A percentile compares a stretch with the other conserved stretches of the same genome.
phyloP scores from a whole-genome alignment of 1,140 invertebrate species.

The Ephestia elutella region DNA sequence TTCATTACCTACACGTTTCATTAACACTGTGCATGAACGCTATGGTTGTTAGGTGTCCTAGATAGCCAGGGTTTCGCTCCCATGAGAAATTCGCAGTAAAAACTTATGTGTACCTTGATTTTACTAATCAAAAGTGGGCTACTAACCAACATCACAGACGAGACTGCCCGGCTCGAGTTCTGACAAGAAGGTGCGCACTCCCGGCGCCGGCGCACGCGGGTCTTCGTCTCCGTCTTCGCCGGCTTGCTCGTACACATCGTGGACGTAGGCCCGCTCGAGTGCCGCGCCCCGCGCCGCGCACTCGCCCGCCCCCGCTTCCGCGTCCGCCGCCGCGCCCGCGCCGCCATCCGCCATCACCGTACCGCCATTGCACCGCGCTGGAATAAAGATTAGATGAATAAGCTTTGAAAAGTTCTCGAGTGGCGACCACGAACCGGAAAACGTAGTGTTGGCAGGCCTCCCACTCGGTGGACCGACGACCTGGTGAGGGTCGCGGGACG shows the following conservation, averaged over 20 bases:
- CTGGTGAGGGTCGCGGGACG: too few species aligned
- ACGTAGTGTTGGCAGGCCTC: too few species aligned
- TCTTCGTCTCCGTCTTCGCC: constrained; percentile 78
- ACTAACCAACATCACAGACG: constrained; percentile 93
- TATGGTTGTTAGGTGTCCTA: too few species aligned
- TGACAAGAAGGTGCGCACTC: constrained; percentile 89
- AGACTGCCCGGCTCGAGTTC: constrained; percentile 92
- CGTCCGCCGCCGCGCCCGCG: constrained; percentile 27
- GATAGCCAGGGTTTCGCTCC: too few species aligned
- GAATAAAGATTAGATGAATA: neutral
- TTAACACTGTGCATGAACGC: too few species aligned
- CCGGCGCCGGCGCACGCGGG: constrained; percentile 86
- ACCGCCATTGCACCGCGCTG: constrained; percentile 55
- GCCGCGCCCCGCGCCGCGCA: constrained; percentile 78
- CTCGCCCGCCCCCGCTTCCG: constrained; percentile 47
- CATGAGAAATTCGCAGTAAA: too few species aligned
- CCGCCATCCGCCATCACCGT: constrained; percentile 64
- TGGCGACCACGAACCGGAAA: too few species aligned
- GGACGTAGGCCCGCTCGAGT: constrained; percentile 94
- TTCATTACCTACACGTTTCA: too few species aligned
- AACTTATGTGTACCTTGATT: too few species aligned
- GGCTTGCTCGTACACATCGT: constrained; percentile 92
- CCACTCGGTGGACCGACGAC: too few species aligned
- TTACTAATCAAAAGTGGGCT: neutral
- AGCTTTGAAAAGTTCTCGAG: neutral